Base-by-base conservation (phyloP, 2,888 invertebrate species). In the Tipula unca region DNA sequence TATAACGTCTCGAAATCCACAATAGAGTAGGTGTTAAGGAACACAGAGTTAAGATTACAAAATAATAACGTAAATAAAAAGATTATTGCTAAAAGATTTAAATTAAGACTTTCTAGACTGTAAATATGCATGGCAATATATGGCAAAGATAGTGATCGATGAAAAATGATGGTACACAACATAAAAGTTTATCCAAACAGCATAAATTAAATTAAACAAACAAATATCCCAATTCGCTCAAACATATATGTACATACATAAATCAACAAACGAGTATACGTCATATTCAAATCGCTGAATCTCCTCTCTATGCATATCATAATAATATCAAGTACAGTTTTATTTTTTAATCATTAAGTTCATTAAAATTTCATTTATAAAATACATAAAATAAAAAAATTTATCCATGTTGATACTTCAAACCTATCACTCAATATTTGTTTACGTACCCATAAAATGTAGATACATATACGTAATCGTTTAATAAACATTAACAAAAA, bases 161-260 rank as follows among this genome's bases (percentile, higher is more conserved):
- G 69, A 69, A 69, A 25, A 69, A 69, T 69, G 69, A 69, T 69
- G 69, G 69, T 69, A 69, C 69, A 69, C 69, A 69, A 69, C 69
- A 69, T 25, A 69, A 69, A 69, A 69, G 69, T 69, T 69, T 69
- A 69, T 69, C 69, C 69, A 69, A 69, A 69, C 20, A n/a, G 25
- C 8, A 69, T 69, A 69, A 69, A 69, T 69, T 69, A 69, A 69
- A 69, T 8, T 20, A 54, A 54, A 54, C 5, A 48, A 17, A 39
- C 6, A 20, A 48, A 69, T 20, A 25, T 69, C 25, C 6, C 20
- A 69, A 69, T 25, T 25, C 25, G n/a, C n/a, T n/a, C n/a, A n/a
- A n/a, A n/a, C n/a, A n/a, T n/a, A n/a, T n/a, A n/a, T n/a, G n/a
- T n/a, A 25, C 6, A 48, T n/a, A 48, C 48, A 48, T 48, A 48